Evolutionary conservation across 2,888 invertebrate genomes (phyloP).

Genomic region (Sesia apiformis): DNA sequence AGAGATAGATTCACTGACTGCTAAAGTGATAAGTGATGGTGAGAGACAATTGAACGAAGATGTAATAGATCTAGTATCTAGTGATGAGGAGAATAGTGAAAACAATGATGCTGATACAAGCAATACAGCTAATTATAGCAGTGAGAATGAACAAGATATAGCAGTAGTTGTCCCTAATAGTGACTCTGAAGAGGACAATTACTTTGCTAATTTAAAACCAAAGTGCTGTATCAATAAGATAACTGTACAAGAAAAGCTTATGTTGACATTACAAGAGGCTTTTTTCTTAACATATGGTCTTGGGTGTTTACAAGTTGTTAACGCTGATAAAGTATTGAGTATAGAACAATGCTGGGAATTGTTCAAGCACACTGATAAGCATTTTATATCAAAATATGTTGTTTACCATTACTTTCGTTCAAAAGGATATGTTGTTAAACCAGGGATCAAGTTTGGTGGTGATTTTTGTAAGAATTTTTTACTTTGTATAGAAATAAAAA

Average conservation of each 20-base stretch:
- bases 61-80: conserved; percentile 63
- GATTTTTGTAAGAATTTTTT: conserved; percentile 81
- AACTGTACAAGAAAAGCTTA: conserved; percentile 76
- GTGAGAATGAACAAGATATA: conserved; percentile 38
- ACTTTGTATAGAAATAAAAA: too few relatives aligned
- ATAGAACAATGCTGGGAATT: conserved; percentile 72
- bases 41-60: conserved; percentile 32
- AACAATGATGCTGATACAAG: conserved; percentile 15
- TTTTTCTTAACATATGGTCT: conserved; percentile 81
- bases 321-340: conserved; percentile 63
- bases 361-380: conserved; percentile 72
- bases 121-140: conserved; percentile 17
- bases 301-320: conserved; percentile 77
- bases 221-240: conserved; percentile 75
- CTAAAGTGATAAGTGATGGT: conserved; percentile 38
- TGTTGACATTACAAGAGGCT: conserved; percentile 84
- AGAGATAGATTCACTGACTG: conserved; percentile 37
- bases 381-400: conserved; percentile 81
- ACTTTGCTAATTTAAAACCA: conserved; percentile 75
- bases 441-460: conserved; percentile 92
- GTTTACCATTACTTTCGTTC: conserved; percentile 89
- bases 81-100: conserved; percentile 40
- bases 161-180: conserved; percentile 78
- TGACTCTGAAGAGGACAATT: conserved; percentile 78
- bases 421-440: conserved; percentile 93